Base-by-base conservation (phyloP, 2,113 vertebrate species). In the Pantherophis guttatus region DNA sequence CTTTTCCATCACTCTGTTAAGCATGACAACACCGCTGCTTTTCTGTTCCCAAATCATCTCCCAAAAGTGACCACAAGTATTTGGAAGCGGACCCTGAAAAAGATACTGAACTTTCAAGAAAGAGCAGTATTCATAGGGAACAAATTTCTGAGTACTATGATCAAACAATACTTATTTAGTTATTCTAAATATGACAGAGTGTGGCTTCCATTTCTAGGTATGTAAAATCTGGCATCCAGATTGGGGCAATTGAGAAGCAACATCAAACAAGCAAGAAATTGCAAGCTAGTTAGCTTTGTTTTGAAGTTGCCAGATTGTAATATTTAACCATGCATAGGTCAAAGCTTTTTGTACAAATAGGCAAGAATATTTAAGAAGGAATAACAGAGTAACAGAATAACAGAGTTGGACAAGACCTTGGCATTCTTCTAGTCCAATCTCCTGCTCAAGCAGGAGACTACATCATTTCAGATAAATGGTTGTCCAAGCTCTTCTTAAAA, bases 41-140 rank as follows among this genome's bases (percentile, higher is more conserved):
- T 98, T 98, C 98, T 99, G 99, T 96, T 99, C 99, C 99, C 99
- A 99, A 94, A 99, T 98, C 99, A 99, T 99, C 98, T 99, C 99
- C 99, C 99, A 99, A 52, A 99, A 99, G 97, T 99, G 98, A 92
- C 99, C 99, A 88, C 99, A 99, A 5, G 99, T 99, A 94, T 98
- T 99, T 92, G 99, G 99, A 96, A 99, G 96, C 92, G 99, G 99
- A 95, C 99, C 99, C 99, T 99, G 96, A 93, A 96, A 81, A 94
- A 96, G 95, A 95, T 70, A 97, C 29, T 96, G 90, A 96, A 96
- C 89, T 89, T 70, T 95, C 94, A 96, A 90, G 93, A 97, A 94
- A 39, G 55, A 96, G 94, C 48, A 62, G 94, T 91, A 95, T 87
- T 95, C 93, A 94, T 95, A 90, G 92, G 91, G 57, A 88, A 93